Base-by-base conservation (phyloP, 2,797 vertebrate species). In the Xyrichtys novacula region DNA sequence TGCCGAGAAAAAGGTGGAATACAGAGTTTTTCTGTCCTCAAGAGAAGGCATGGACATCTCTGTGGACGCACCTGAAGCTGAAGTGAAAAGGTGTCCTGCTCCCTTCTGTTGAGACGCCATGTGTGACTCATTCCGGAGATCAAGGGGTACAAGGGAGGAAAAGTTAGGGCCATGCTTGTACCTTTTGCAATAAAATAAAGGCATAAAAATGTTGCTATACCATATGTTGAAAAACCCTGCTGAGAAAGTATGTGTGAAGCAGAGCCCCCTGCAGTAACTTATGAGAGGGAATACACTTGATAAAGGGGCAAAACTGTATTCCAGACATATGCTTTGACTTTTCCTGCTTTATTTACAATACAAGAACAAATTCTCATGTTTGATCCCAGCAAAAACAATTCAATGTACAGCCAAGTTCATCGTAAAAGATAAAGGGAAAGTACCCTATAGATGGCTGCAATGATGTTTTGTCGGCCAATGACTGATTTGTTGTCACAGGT, bases 401-500 rank as follows among this genome's bases (percentile, higher is more conserved):
- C 39, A 49, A 63, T 64, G 29, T 57, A 7, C 14, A 60, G 47
- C 47, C 44, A 39, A 65, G 55, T 82, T 60, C 49, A 67, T 68
- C 44, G 57, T 63, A 43, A 67, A 55, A 71, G 62, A 70, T 32
- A 3, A 48, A 17, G 29, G 36, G 47, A 63, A 52, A 10, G 29
- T 19, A 65, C 40, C 31, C 57, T 6, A 61, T 15, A 11, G 68
- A 55, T 68, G 29, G 61, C 32, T 52, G 54, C 3, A 10, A 54
- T 65, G 65, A 80, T 69, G 80, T 76, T 82, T 69, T 64, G 75
- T 73, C 74, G 54, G 42, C 59, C 61, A 28, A 0, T 80, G 80
- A 80, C 47, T 57, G 67, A 85, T 83, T 75, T 69, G 43, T 17
- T 58, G 52, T 84, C 71, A 56, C 58, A 5, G 28, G 40, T 10